Evolutionary conservation across 1,140 invertebrate species (phyloP), one percentile per base, ranked within the genome.

Genomic region (Anthonomus grandis): DNA sequence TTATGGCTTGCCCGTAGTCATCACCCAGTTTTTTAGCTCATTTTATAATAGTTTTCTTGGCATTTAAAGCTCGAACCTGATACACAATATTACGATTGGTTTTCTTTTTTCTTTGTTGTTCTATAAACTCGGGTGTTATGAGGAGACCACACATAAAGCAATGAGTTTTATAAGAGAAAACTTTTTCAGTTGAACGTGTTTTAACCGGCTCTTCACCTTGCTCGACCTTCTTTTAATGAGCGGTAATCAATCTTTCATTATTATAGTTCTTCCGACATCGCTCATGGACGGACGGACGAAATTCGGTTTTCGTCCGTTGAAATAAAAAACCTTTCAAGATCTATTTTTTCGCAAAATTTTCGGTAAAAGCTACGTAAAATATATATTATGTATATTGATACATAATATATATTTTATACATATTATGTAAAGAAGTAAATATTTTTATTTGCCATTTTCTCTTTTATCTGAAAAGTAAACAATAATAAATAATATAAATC

Each of bases 61-160:
- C 27, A 8, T 31, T 31, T 31, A 31, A 31, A 31, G 27, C 48
- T 41, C 31, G 31, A 39, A 51, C 4, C 13, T 51, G 48, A 51
- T 51, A 38, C 12, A 41, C 48, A 42, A 39, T 51, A 51, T 51
- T 42, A 36, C 48, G 48, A 51, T 51, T 51, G 13, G 23, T 47
- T 47, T 31, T 31, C 27, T 31, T 31, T 31, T 47, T 47, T 47
- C 21, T 47, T 47, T 24, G 45, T 27, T 51, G 48, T 51, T 51
- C 48, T 41, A 51, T 51, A 51, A 42, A 42, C 21, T 51, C 37
- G 31, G 48, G 34, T 51, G 48, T 51, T 51, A 42, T 51, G 37
- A 38, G 23, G 31, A 42, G 48, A 12, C 24, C 48, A 31, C 27
- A 31, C 27, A 31, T 31, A 31, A 31, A 31, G 27, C 27, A 15